Evolutionary conservation across 2,888 invertebrate genomes (phyloP).

Genomic region (Mystacides longicornis): DNA sequence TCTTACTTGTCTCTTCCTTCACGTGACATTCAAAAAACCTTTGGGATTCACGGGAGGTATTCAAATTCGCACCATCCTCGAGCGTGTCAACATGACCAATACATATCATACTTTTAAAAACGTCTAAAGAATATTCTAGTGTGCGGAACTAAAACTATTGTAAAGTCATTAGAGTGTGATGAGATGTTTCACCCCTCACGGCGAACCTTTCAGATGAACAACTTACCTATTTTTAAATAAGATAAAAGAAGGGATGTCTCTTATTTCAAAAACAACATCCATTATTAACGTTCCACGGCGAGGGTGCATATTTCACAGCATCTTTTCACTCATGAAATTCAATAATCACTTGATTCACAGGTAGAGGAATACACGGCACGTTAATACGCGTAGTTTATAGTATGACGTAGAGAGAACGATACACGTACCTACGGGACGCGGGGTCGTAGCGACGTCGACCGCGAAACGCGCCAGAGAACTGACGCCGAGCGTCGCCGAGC

Average conservation of each 20-base stretch:
- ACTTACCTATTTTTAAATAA: background rate
- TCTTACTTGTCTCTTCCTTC: too few species aligned
- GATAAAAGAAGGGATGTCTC: background rate
- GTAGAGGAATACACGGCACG: background rate
- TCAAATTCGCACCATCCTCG: too few species aligned
- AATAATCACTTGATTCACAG: background rate
- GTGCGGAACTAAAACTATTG: too few species aligned
- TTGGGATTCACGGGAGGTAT: too few species aligned
- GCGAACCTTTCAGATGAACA: too few species aligned
- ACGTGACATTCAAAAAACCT: slow-evolving; percentile 1
- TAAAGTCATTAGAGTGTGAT: too few species aligned
- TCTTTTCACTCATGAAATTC: background rate
- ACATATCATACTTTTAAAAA: too few species aligned
- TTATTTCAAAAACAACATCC: background rate
- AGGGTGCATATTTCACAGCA: background rate
- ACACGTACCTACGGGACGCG: background rate
- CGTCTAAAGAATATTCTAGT: too few species aligned
- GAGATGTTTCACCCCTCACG: too few species aligned
- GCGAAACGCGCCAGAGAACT: slow-evolving; percentile 20
- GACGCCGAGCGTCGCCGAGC: slow-evolving; percentile 15
- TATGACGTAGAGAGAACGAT: background rate
- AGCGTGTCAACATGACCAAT: too few species aligned
- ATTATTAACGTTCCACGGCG: background rate
- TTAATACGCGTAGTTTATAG: background rate
- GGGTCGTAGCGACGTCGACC: slow-evolving; percentile 14